A percentile compares a stretch with the other conserved stretches of the same genome.
Evolutionary conservation across 1,140 invertebrate species (phyloP).

Genomic region (Danaus plexippus): DNA sequence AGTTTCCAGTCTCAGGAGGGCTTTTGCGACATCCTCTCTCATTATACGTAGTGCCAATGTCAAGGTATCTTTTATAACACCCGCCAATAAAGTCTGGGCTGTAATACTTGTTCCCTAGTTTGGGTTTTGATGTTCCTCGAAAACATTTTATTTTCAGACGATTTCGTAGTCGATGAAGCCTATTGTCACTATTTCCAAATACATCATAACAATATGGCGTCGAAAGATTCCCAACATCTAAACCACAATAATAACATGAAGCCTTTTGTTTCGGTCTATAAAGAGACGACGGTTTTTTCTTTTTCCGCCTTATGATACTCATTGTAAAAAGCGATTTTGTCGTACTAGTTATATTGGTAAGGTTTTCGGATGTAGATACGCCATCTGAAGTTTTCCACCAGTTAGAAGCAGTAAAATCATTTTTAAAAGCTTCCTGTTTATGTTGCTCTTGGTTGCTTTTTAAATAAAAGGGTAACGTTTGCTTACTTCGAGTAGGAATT

Average conservation of each 20-base stretch:
- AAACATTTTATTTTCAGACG: conserved; percentile 22
- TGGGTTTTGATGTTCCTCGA: neutral
- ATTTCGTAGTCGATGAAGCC: conserved; percentile 1
- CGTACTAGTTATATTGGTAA: neutral
- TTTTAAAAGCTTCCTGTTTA: too few relatives aligned
- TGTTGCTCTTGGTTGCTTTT: too few relatives aligned
- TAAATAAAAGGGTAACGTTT: too few relatives aligned
- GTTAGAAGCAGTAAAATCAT: too few relatives aligned
- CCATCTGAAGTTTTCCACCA: too few relatives aligned
- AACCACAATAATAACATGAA: conserved; percentile 24
- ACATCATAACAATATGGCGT: conserved; percentile 12
- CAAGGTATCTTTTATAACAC: conserved; percentile 35
- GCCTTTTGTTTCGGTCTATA: conserved; percentile 1
- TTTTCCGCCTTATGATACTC: neutral
- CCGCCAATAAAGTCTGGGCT: conserved; percentile 18
- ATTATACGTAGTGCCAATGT: conserved; percentile 30
- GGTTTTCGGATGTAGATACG: too few relatives aligned
- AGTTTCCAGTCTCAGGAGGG: conserved; percentile 12
- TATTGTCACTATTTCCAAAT: conserved; percentile 14
- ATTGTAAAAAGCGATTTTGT: neutral
- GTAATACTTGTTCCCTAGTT: conserved; percentile 12
- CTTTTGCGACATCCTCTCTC: conserved; percentile 28
- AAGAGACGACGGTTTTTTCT: neutral
- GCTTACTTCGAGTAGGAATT: too few relatives aligned
- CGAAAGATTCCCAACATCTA: conserved; percentile 19